phyloP scores from a whole-genome alignment of 1,140 invertebrate genomes.

The Luehdorfia chinensis region DNA sequence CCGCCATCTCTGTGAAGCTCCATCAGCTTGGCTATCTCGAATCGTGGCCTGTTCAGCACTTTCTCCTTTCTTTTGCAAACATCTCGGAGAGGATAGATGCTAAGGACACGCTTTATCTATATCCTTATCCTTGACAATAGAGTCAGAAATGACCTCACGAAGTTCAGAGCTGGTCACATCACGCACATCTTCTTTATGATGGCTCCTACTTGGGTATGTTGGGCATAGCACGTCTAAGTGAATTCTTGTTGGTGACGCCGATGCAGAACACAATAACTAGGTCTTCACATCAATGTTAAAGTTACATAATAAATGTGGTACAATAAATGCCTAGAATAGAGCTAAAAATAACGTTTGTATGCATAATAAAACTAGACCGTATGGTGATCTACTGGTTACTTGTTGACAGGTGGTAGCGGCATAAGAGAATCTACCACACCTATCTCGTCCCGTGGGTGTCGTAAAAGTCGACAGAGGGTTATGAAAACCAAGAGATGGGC shows the following conservation, averaged over 20 bases:
- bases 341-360: no score
- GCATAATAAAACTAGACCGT: no score
- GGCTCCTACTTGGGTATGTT: constrained; percentile 95
- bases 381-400: no score
- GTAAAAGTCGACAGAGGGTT: no score
- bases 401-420: no score
- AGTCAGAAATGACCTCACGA: constrained; percentile 97
- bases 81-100: constrained; percentile 98
- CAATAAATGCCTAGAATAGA: no score
- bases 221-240: constrained; percentile 98
- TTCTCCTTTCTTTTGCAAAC: constrained; percentile 99
- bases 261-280: constrained; percentile 98
- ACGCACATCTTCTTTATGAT: constrained; percentile 97
- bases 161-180: constrained; percentile 93
- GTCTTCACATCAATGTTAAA: constrained; percentile 99
- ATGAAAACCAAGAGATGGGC: no score
- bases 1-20: constrained; percentile 95
- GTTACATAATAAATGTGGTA: no score
- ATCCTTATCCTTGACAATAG: constrained; percentile 97
- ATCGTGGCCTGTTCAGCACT: constrained; percentile 98
- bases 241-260: constrained; percentile 98
- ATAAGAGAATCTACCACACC: no score
- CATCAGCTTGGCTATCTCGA: constrained; percentile 96
- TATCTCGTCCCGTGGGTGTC: no score
- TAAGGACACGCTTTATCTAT: constrained; percentile 97